These are phyloP conservation scores for Conchocele bisecta DNA, from an alignment of 2,888 invertebrate species.

Conservation along the genomic window DNA sequence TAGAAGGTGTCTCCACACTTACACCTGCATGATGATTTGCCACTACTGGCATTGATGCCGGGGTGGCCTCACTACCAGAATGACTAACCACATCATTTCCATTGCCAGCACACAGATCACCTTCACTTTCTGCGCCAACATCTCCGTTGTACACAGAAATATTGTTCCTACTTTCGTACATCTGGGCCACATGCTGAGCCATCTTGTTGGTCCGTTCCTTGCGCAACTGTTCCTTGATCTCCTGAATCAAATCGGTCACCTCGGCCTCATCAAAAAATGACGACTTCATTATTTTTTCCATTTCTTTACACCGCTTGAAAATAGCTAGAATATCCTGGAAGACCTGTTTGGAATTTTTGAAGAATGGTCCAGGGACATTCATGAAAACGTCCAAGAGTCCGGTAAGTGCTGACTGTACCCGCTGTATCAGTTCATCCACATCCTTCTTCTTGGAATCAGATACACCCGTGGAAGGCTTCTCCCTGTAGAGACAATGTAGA, in stretches of 20 bases:
- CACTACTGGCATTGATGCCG: not conserved
- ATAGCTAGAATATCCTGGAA: slow-evolving; percentile 72
- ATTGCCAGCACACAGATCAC: not conserved
- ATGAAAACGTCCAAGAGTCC: slow-evolving; percentile 68
- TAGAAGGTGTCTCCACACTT: not conserved
- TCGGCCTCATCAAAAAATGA: slow-evolving; percentile 74
- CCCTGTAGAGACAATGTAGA: too few relatives aligned
- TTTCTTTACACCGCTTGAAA: slow-evolving; percentile 74
- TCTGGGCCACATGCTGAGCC: slow-evolving; percentile 59
- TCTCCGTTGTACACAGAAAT: not conserved
- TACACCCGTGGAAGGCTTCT: slow-evolving; percentile 23
- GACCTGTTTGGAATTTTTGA: slow-evolving; percentile 58
- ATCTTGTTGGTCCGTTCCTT: slow-evolving; percentile 71
- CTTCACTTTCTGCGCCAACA: not conserved
- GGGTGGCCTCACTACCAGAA: not conserved
- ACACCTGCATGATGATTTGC: not conserved
- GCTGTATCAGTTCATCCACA: slow-evolving; percentile 65
- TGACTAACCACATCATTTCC: not conserved
- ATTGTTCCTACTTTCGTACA: slow-evolving; percentile 43
- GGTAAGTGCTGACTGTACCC: slow-evolving; percentile 66
- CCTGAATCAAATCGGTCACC: slow-evolving; percentile 66
- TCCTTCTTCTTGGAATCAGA: slow-evolving; percentile 68
- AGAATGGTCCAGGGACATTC: slow-evolving; percentile 42
- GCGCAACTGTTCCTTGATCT: slow-evolving; percentile 67
- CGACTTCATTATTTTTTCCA: slow-evolving; percentile 75